Evolutionary conservation across 2,113 vertebrate species (phyloP).

Genomic region (Cheilinus undulatus): DNA sequence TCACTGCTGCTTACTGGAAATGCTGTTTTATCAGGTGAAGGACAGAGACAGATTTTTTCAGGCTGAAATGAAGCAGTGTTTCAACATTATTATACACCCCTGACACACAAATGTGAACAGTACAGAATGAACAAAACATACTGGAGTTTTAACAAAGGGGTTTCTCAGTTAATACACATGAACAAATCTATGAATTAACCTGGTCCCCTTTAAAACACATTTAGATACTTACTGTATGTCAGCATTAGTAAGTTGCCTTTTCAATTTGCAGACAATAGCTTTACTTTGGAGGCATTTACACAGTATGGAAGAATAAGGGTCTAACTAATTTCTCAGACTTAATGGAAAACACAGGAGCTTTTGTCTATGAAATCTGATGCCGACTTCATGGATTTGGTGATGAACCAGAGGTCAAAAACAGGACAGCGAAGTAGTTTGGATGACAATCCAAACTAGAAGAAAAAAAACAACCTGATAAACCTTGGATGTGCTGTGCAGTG

Average conservation of each 20-base stretch:
- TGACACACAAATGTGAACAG: not conserved
- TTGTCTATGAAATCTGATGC: too few species aligned
- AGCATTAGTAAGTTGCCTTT: slow-evolving; percentile 13
- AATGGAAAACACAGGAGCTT: slow-evolving; percentile 6
- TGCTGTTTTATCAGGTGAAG: not conserved
- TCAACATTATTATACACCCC: not conserved
- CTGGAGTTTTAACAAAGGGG: not conserved
- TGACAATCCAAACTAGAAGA: not conserved
- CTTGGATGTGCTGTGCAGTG: not conserved
- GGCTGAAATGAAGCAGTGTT: not conserved
- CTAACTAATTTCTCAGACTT: not conserved
- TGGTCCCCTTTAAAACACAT: slow-evolving; percentile 8
- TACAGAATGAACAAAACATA: not conserved
- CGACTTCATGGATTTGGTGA: slow-evolving; percentile 1
- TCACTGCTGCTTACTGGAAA: not conserved
- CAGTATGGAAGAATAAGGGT: not conserved
- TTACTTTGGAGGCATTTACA: not conserved
- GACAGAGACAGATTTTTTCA: not conserved
- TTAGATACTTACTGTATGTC: slow-evolving; percentile 2
- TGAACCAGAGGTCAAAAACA: not conserved
- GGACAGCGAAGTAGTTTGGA: slow-evolving; percentile 1
- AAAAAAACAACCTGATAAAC: not conserved
- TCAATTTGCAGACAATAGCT: not conserved
- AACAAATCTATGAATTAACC: not conserved
- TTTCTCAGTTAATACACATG: not conserved